These are phyloP conservation scores for Bos indicus DNA, from an alignment of 2,113 vertebrate genomes.

Conservation along the genomic window DNA sequence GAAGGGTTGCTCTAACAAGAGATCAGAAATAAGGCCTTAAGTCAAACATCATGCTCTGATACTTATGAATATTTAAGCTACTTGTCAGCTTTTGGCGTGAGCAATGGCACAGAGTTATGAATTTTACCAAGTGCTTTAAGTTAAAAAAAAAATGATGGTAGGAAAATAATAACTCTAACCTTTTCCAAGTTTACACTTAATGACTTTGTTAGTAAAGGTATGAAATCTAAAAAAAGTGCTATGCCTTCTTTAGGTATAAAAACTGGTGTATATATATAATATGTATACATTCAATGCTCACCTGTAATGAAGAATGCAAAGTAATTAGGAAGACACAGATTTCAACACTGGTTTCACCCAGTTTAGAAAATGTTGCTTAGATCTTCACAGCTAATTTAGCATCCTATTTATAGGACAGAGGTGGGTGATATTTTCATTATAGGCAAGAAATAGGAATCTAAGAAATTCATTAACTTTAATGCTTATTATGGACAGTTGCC, in stretches of 20 bases:
- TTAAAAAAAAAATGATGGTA: not conserved
- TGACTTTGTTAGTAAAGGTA: conserved; percentile 31
- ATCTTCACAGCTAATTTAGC: conserved; percentile 62
- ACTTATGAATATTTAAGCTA: not conserved
- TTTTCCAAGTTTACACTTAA: conserved; percentile 39
- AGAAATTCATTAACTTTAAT: conserved; percentile 44
- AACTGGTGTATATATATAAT: conserved; percentile 40
- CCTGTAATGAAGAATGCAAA: conserved; percentile 30
- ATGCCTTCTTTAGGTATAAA: conserved; percentile 1
- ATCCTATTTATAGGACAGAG: conserved; percentile 33
- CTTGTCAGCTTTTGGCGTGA: not conserved
- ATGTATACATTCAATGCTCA: not conserved
- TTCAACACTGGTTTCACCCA: not conserved
- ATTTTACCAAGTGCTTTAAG: not conserved
- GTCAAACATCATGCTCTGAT: not conserved
- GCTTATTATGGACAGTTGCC: conserved; percentile 33
- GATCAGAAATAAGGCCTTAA: not conserved
- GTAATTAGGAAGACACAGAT: conserved; percentile 46
- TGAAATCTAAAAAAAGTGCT: not conserved
- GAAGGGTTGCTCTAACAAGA: not conserved
- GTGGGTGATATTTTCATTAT: conserved; percentile 59
- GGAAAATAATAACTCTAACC: conserved; percentile 36
- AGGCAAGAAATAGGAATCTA: conserved; percentile 37
- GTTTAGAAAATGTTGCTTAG: conserved; percentile 45
- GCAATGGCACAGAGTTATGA: not conserved